These are phyloP conservation scores for Nycteola revayana DNA, from an alignment of 2,888 invertebrate genomes.

Conservation along the genomic window DNA sequence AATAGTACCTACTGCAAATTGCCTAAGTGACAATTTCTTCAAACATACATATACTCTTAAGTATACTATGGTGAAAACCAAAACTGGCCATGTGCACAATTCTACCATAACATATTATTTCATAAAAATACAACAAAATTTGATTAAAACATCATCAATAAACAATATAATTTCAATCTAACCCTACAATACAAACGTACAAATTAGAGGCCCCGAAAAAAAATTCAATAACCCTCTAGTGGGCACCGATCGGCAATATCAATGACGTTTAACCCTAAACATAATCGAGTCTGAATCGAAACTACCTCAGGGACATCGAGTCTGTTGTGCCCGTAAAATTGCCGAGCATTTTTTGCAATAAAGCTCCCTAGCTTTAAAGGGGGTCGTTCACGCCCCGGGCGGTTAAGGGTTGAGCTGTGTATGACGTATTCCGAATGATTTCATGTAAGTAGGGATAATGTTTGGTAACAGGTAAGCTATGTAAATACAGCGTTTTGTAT, in stretches of 20 bases:
- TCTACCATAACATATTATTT: slow-evolving; percentile 8
- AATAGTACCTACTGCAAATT: too few relatives aligned
- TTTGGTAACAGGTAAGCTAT: slow-evolving; percentile 38
- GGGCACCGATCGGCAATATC: slow-evolving; percentile 74
- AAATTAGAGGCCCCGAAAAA: slow-evolving; percentile 68
- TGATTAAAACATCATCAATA: slow-evolving; percentile 50
- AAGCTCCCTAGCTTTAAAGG: slow-evolving; percentile 65
- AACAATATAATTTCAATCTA: slow-evolving; percentile 49
- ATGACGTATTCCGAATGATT: slow-evolving; percentile 51
- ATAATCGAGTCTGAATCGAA: slow-evolving; percentile 78
- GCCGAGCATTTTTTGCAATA: slow-evolving; percentile 73
- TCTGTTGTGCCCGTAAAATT: slow-evolving; percentile 70
- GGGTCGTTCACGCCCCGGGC: slow-evolving; percentile 57
- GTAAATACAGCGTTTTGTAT: slow-evolving; percentile 27
- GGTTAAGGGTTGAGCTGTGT: slow-evolving; percentile 54
- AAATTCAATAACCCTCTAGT: slow-evolving; percentile 73
- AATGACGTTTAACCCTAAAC: slow-evolving; percentile 81
- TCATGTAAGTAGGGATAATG: slow-evolving; percentile 48
- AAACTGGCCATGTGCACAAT: slow-evolving; percentile 13
- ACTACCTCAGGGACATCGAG: slow-evolving; percentile 78
- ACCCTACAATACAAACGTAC: slow-evolving; percentile 57
- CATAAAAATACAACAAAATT: slow-evolving; percentile 38
- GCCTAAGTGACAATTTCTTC: neutral
- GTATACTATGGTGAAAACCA: neutral
- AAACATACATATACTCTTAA: neutral